A percentile compares a stretch with the other conserved stretches of the same genome.
Evolutionary conservation across 2,797 vertebrate genomes (phyloP).

Genomic region (Enteromius mattozi): DNA sequence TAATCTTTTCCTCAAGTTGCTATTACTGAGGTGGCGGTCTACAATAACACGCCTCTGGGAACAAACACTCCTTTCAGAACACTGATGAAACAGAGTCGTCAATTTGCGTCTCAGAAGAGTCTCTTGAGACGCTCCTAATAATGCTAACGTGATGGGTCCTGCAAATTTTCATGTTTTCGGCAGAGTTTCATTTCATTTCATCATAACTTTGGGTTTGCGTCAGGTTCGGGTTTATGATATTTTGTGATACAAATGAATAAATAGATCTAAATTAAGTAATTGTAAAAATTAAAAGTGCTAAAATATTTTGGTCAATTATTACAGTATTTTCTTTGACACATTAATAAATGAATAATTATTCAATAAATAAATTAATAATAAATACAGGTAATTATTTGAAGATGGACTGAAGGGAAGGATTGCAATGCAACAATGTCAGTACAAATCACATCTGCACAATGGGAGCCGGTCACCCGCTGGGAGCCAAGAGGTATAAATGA

Average conservation of each 20-base stretch:
- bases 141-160: background rate
- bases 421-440: background rate
- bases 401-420: background rate
- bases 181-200: slow-evolving; percentile 46
- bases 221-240: background rate
- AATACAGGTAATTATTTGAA: background rate
- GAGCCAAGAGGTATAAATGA: slow-evolving; percentile 10
- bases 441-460: slow-evolving; percentile 1
- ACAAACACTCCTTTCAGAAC: slow-evolving; percentile 24
- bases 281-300: background rate
- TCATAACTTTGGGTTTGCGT: background rate
- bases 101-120: slow-evolving; percentile 21
- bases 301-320: background rate
- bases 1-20: slow-evolving; percentile 21
- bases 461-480: background rate
- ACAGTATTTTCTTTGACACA: background rate
- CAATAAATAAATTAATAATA: background rate
- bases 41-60: slow-evolving; percentile 31
- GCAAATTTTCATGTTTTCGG: slow-evolving; percentile 11
- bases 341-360: background rate
- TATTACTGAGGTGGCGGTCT: background rate
- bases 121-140: slow-evolving; percentile 11
- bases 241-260: background rate
- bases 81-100: slow-evolving; percentile 44
- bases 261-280: background rate